Evolutionary conservation across 2,113 vertebrate genomes (phyloP).

Genomic region (Equus przewalskii): DNA sequence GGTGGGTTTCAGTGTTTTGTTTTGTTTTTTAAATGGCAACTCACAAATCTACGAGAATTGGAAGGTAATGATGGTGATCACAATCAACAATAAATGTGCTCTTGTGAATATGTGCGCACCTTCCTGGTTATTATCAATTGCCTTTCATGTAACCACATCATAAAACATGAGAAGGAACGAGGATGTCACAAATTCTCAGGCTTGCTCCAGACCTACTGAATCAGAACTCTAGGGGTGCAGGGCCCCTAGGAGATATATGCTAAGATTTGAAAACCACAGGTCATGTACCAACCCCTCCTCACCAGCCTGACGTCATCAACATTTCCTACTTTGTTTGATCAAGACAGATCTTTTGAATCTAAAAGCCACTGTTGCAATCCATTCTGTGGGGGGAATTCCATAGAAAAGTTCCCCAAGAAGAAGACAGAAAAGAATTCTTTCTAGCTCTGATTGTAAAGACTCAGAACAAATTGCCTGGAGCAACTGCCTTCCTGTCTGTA

Average conservation of each 20-base stretch:
- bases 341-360: conserved; percentile 28
- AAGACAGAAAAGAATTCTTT: conserved; percentile 54
- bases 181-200: not conserved
- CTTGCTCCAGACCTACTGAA: not conserved
- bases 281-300: not conserved
- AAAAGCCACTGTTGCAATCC: not conserved
- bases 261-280: not conserved
- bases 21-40: not conserved
- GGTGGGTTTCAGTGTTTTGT: not conserved
- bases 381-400: conserved; percentile 75
- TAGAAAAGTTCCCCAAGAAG: conserved; percentile 64
- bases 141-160: not conserved
- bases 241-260: not conserved
- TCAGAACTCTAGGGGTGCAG: not conserved
- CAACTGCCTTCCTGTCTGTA: conserved; percentile 38
- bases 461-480: conserved; percentile 12
- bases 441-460: conserved; percentile 2
- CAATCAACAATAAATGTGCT: not conserved
- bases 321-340: not conserved
- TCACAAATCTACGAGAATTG: not conserved
- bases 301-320: not conserved
- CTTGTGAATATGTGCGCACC: not conserved
- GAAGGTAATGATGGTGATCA: not conserved
- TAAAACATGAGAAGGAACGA: not conserved
- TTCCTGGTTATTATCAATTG: not conserved